phyloP scores from a whole-genome alignment of 2,797 vertebrate genomes.

The Podargus strigoides region DNA sequence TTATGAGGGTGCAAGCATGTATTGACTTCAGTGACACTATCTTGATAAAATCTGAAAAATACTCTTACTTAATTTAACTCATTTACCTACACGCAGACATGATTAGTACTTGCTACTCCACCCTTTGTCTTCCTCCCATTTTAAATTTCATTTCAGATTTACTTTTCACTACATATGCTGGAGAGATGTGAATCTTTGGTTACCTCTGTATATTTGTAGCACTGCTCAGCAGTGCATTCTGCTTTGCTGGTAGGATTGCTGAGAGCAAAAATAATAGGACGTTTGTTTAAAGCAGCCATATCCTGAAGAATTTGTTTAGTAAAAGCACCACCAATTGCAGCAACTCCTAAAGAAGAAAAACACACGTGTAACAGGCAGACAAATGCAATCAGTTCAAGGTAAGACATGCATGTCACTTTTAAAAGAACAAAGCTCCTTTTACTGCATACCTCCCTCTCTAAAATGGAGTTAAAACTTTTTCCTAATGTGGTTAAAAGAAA shows the following conservation, averaged over 20 bases:
- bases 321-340: slow-evolving; percentile 90
- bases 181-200: background rate
- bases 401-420: background rate
- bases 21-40: background rate
- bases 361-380: background rate
- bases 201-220: slow-evolving; percentile 91
- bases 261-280: slow-evolving; percentile 93
- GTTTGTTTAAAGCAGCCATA: slow-evolving; percentile 90
- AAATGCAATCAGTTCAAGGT: background rate
- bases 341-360: slow-evolving; percentile 82
- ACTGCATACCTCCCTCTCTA: background rate
- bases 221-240: slow-evolving; percentile 96
- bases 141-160: background rate
- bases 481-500: background rate
- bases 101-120: background rate
- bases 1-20: background rate
- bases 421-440: background rate
- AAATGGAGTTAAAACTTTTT: background rate
- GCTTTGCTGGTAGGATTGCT: slow-evolving; percentile 99
- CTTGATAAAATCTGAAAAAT: background rate
- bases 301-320: slow-evolving; percentile 87
- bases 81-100: background rate
- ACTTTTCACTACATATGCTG: background rate
- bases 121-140: background rate
- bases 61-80: background rate